Evolutionary conservation across 2,113 vertebrate species (phyloP).

Genomic region (Vicugna pacos): DNA sequence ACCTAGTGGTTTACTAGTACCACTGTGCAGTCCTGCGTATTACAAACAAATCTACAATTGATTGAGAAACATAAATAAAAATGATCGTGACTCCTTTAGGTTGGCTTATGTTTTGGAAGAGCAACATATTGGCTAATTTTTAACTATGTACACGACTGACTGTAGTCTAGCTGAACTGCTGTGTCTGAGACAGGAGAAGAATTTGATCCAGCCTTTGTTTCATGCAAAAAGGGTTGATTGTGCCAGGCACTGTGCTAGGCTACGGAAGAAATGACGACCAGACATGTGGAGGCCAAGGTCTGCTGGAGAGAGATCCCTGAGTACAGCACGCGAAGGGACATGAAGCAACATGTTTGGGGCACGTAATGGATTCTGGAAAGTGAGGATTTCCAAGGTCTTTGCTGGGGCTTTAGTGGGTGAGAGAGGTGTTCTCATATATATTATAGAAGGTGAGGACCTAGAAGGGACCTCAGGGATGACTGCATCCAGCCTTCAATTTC

Average conservation of each 20-base stretch:
- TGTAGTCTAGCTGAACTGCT: neutral
- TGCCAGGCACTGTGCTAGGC: neutral
- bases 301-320: neutral
- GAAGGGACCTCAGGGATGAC: neutral
- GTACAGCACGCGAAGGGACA: neutral
- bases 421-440: neutral
- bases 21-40: neutral
- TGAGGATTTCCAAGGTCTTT: neutral
- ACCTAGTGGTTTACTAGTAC: neutral
- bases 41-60: neutral
- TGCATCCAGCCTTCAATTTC: neutral
- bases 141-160: neutral
- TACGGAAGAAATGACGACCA: neutral
- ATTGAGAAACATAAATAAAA: neutral
- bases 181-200: neutral
- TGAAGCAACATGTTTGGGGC: neutral
- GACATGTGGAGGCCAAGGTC: neutral
- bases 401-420: neutral
- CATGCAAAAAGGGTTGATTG: neutral
- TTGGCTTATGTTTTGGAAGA: neutral
- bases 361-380: neutral
- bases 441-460: neutral
- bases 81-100: neutral
- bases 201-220: neutral
- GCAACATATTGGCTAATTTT: neutral